Evolutionary conservation across 2,888 invertebrate genomes (phyloP).

Genomic region (Colostygia pectinataria): DNA sequence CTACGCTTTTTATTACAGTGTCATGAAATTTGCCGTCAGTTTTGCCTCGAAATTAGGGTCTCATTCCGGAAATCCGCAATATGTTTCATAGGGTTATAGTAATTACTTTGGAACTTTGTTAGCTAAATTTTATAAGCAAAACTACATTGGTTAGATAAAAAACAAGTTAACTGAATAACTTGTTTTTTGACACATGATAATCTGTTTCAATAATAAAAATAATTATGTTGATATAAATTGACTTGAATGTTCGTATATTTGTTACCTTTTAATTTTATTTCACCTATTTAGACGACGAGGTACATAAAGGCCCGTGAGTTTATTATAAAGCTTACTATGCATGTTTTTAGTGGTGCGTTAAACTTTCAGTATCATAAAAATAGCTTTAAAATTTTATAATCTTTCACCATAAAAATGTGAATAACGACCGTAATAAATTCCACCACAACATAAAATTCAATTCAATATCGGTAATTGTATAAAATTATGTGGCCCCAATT

Average conservation of each 20-base stretch:
- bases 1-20: conserved; percentile 16
- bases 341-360: conserved; percentile 7
- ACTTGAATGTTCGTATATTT: too few relatives aligned
- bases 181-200: too few relatives aligned
- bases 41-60: conserved; percentile 12
- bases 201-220: too few relatives aligned
- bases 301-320: not conserved
- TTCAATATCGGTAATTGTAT: conserved; percentile 46
- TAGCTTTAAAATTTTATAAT: conserved; percentile 16
- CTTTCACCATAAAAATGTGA: conserved; percentile 28
- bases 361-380: conserved; percentile 8
- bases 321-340: conserved; percentile 1
- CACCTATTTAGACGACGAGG: too few relatives aligned
- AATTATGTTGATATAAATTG: too few relatives aligned
- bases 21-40: conserved; percentile 18
- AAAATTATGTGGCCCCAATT: conserved; percentile 50
- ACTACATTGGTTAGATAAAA: too few relatives aligned
- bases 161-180: too few relatives aligned
- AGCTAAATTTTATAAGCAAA: too few relatives aligned
- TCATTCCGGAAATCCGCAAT: conserved; percentile 18
- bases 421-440: conserved; percentile 30
- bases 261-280: too few relatives aligned
- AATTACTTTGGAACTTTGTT: conserved; percentile 1
- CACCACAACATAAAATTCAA: conserved; percentile 37
- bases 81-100: conserved; percentile 13